Percentiles rank a stretch among this genome's conserved stretches.
Evolutionary conservation across 2,797 vertebrate genomes (phyloP).

Genomic region (Chanos chanos): DNA sequence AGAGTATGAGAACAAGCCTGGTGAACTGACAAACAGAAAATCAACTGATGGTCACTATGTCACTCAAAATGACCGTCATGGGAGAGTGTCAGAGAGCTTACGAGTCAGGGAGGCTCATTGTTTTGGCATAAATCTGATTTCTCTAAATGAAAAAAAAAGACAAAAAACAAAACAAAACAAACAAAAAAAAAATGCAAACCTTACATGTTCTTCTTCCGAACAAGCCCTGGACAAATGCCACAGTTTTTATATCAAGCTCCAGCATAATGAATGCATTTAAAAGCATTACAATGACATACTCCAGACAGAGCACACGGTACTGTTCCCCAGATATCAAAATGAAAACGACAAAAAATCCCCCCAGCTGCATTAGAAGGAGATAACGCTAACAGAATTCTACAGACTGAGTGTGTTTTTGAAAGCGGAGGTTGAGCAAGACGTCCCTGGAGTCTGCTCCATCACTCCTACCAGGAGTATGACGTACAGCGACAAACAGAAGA

Average conservation of each 20-base stretch:
- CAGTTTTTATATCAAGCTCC: too few relatives aligned
- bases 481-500: slow-evolving; percentile 5
- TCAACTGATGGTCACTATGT: slow-evolving; percentile 1
- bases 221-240: too few relatives aligned
- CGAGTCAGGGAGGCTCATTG: slow-evolving; percentile 5
- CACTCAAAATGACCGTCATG: neutral
- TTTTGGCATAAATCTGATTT: neutral
- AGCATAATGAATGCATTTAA: neutral
- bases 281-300: neutral
- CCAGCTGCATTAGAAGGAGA: too few relatives aligned
- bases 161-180: too few relatives aligned
- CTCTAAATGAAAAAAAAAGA: too few relatives aligned
- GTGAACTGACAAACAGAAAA: neutral
- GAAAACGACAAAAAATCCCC: too few relatives aligned
- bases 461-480: slow-evolving; percentile 5
- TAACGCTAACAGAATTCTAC: neutral
- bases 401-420: too few relatives aligned
- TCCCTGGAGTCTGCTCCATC: slow-evolving; percentile 5
- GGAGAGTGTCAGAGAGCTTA: neutral
- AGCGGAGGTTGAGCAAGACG: slow-evolving; percentile 10
- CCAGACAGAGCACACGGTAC: neutral
- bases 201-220: too few relatives aligned
- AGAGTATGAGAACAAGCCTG: slow-evolving; percentile 5
- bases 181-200: too few relatives aligned
- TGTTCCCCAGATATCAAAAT: neutral